These are phyloP conservation scores for Conchocele bisecta DNA, from an alignment of 2,888 invertebrate genomes.

Conservation along the genomic window DNA sequence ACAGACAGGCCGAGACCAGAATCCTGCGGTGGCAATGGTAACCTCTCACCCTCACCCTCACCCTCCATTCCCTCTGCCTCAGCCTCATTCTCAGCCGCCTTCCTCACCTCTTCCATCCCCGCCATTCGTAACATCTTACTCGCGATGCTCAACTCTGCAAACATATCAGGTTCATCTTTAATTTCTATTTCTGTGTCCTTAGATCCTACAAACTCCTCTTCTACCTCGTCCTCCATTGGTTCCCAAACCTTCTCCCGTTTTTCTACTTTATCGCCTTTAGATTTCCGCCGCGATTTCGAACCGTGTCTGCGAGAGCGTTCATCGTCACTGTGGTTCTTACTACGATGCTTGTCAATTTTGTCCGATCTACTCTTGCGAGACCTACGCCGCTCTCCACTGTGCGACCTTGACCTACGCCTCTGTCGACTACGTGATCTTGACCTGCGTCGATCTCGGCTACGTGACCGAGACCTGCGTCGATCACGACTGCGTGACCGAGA, in stretches of 20 bases:
- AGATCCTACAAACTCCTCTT: conserved; percentile 57
- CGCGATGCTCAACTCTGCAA: conserved; percentile 22
- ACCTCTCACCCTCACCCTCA: conserved; percentile 22
- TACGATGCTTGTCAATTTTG: conserved; percentile 20
- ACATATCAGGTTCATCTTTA: conserved; percentile 31
- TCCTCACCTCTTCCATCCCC: conserved; percentile 36
- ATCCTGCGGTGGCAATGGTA: too few species aligned
- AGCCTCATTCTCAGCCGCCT: conserved; percentile 12
- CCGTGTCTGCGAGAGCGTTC: conserved; percentile 33
- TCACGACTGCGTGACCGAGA: neutral
- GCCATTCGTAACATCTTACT: conserved; percentile 50
- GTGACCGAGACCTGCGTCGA: conserved; percentile 28
- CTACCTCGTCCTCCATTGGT: conserved; percentile 61
- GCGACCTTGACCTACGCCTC: conserved; percentile 20
- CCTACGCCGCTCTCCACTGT: conserved; percentile 33
- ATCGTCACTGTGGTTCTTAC: conserved; percentile 36
- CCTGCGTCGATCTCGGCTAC: neutral
- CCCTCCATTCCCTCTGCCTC: conserved; percentile 22
- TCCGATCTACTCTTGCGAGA: conserved; percentile 51
- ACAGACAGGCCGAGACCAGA: too few species aligned
- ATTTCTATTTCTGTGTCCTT: too few species aligned
- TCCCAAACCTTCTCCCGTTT: conserved; percentile 56
- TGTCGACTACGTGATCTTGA: conserved; percentile 17
- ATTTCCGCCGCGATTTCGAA: conserved; percentile 34
- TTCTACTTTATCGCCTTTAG: conserved; percentile 50